Conservation (phyloP, 30 jellyfish, hydroid and myxozoan genomes). For the Cassiopea xamachana region DNA sequence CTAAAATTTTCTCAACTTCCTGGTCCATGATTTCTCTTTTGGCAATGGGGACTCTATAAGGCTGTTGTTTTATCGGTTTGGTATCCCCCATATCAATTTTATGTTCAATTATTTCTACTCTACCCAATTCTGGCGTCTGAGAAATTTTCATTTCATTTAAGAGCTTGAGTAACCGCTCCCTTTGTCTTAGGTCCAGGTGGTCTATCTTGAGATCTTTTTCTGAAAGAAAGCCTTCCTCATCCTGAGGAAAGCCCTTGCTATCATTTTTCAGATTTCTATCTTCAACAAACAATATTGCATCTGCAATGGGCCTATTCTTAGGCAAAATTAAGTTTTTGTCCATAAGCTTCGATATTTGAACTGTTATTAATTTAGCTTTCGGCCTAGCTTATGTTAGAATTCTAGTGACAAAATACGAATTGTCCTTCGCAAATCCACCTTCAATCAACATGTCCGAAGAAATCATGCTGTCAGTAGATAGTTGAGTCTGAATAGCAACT, state of each 20-base stretch:
- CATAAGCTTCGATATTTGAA: neutral
- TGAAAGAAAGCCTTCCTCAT: neutral
- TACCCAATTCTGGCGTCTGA: neutral
- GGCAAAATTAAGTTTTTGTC: neutral
- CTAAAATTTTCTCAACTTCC: constrained; percentile 43
- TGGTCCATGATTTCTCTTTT: constrained; percentile 20
- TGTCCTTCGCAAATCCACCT: constrained; percentile 11
- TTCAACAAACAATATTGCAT: neutral
- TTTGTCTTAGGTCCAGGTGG: neutral
- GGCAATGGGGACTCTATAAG: constrained; percentile 43
- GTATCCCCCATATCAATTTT: neutral
- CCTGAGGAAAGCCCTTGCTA: neutral
- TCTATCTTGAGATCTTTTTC: neutral
- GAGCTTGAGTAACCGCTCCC: neutral
- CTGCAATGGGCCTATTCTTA: neutral
- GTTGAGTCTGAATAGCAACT: constrained; percentile 3
- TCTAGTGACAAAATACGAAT: neutral
- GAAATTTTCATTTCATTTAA: neutral
- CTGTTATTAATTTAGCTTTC: neutral
- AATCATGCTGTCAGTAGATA: neutral
- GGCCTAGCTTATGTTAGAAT: neutral
- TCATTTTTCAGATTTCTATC: neutral
- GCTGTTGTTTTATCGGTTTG: constrained; percentile 13
- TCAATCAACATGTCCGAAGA: neutral
- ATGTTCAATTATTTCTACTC: neutral